Base-by-base conservation (phyloP, 2,888 invertebrate species). In the Orchesellides sinensis region DNA sequence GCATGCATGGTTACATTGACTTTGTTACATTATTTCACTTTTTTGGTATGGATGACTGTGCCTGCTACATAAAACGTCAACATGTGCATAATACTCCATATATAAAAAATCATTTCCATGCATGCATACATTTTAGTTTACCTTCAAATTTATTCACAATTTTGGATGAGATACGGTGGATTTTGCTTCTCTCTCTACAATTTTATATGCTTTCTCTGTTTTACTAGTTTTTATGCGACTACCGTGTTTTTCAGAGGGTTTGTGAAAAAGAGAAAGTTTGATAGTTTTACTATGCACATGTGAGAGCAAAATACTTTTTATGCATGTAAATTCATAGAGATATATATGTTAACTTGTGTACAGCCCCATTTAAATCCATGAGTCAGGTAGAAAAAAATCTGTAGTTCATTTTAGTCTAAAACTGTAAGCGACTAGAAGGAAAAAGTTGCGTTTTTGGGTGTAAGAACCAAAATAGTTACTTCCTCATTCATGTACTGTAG, bases 1-100 rank as follows among this genome's bases (percentile, higher is more conserved):
- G 78, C 69, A 78, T 78, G 68, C 68, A 59, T 68, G 32, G 54
- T 52, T 66, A 65, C 66, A 75, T 73, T 73, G 63, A 73, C 73
- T 73, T 52, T 73, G 65, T 65, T 75, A 40, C 59, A 25, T 75
- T 75, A 25, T 56, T 56, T 54, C 54, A 27, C 25, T 61, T 49
- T 25, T 19, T 27, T 54, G 21, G 23, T 77, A 68, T 45, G 59
- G 27, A 45, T 77, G 66, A 25, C 5, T 52, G 54, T 56, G 45
- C 40, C 45, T 40, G 19, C 21, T 14, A n/a, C 32, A 59, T 59
- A 59, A 59, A 59, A 27, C 29, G 59, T n/a, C 59, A 59, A 52
- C 52, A 47, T 47, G 47, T 47, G 47, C 47, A 35, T 8, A 12
- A 35, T 8, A 35, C 35, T 35, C n/a, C 47, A 5, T 17, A 47